phyloP scores from a whole-genome alignment of 1,140 invertebrate species.

The Sitobion miscanthi region DNA sequence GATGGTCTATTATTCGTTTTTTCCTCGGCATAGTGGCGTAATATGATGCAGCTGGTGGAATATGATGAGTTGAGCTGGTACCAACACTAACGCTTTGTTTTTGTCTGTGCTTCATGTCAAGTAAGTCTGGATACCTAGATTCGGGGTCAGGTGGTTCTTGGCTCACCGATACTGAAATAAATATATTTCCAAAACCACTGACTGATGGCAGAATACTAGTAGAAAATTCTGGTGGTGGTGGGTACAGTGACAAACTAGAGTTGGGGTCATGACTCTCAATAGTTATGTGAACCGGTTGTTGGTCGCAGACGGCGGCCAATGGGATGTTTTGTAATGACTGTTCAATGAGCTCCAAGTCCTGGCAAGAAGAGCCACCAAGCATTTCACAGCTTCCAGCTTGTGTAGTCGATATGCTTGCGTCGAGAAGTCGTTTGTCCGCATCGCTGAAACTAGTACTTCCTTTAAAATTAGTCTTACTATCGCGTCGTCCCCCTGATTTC shows the following conservation, averaged over 20 bases:
- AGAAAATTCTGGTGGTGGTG: slow-evolving; percentile 72
- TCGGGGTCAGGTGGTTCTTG: slow-evolving; percentile 66
- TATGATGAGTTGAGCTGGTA: slow-evolving; percentile 60
- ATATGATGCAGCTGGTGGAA: slow-evolving; percentile 62
- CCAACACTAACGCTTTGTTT: slow-evolving; percentile 62
- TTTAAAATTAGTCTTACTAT: slow-evolving; percentile 71
- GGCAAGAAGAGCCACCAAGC: slow-evolving; percentile 64
- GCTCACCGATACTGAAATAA: slow-evolving; percentile 76
- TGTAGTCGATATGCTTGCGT: slow-evolving; percentile 77
- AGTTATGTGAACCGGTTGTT: slow-evolving; percentile 76
- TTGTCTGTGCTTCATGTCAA: slow-evolving; percentile 74
- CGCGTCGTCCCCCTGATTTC: slow-evolving; percentile 63
- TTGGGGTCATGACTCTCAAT: slow-evolving; percentile 71
- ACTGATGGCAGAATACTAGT: slow-evolving; percentile 68
- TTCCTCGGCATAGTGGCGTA: slow-evolving; percentile 67
- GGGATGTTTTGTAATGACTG: slow-evolving; percentile 60
- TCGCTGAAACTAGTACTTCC: slow-evolving; percentile 81
- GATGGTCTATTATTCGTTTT: slow-evolving; percentile 55
- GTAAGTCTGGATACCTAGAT: slow-evolving; percentile 73
- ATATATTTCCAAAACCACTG: slow-evolving; percentile 73
- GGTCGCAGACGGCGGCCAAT: slow-evolving; percentile 65
- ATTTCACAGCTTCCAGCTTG: slow-evolving; percentile 62
- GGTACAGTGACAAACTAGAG: slow-evolving; percentile 65
- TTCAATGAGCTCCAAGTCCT: slow-evolving; percentile 64
- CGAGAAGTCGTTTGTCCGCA: slow-evolving; percentile 82